These are phyloP conservation scores for Chitala chitala DNA, from an alignment of 2,113 vertebrate species.

Conservation along the genomic window DNA sequence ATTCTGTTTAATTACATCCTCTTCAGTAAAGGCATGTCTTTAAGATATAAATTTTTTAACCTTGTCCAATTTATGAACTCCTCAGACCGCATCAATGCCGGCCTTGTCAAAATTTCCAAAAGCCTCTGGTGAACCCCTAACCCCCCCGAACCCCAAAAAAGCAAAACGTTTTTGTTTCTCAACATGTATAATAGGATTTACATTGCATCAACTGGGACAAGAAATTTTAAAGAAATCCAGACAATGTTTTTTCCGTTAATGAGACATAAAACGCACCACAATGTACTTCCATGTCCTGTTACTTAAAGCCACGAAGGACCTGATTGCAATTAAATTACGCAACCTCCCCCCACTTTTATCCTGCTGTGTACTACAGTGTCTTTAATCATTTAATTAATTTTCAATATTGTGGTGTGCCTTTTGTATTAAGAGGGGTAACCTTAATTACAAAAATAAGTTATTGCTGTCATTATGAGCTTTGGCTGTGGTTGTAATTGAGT, in stretches of 20 bases:
- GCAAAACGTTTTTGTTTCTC: background rate
- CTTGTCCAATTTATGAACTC: background rate
- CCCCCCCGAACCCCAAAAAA: background rate
- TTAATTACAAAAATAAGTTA: too few species aligned
- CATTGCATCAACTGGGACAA: background rate
- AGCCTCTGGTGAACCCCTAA: too few species aligned
- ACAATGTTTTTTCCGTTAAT: too few species aligned
- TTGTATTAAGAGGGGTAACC: too few species aligned
- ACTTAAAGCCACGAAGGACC: conserved; percentile 46
- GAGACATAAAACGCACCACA: too few species aligned
- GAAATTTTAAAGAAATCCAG: background rate
- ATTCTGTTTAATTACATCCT: conserved; percentile 22
- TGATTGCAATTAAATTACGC: conserved; percentile 21
- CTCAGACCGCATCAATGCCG: background rate
- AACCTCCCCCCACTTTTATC: background rate
- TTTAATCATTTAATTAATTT: too few species aligned
- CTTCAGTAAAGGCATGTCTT: conserved; percentile 4
- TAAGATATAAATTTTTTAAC: conserved; percentile 2
- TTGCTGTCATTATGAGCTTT: too few species aligned
- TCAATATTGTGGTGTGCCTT: too few species aligned
- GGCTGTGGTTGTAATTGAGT: too few species aligned
- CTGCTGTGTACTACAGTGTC: too few species aligned
- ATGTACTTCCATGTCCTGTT: conserved; percentile 39
- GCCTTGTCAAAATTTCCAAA: background rate
- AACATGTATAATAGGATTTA: background rate